These are phyloP conservation scores for Myotis lucifugus DNA, from an alignment of 2,113 vertebrate species.

Conservation along the genomic window DNA sequence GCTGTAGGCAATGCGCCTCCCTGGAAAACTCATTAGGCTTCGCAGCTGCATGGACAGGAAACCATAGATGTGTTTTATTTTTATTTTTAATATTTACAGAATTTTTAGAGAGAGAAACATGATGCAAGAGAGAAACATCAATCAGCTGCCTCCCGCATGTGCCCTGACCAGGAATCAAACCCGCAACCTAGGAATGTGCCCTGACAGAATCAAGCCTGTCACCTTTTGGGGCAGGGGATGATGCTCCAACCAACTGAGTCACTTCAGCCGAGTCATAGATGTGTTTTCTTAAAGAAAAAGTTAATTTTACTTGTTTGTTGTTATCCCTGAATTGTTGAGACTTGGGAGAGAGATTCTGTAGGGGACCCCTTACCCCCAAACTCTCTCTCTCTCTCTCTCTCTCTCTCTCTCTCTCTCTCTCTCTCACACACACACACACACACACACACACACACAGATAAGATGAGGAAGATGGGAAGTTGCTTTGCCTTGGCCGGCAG, in stretches of 20 bases:
- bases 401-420: too few species aligned
- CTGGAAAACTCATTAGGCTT: neutral
- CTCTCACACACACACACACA: neutral
- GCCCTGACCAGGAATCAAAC: too few species aligned
- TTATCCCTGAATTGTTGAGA: neutral
- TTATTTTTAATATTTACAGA: too few species aligned
- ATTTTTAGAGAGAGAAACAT: too few species aligned
- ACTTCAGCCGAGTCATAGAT: neutral
- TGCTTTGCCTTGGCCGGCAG: neutral
- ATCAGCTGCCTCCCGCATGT: too few species aligned
- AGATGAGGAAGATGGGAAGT: neutral
- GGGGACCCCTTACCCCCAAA: neutral
- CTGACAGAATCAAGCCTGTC: too few species aligned
- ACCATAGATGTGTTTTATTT: neutral
- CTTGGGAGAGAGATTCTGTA: neutral
- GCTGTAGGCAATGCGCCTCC: neutral
- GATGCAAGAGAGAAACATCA: too few species aligned
- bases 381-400: neutral
- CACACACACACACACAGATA: neutral
- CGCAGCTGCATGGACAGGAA: neutral
- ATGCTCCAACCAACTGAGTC: too few species aligned
- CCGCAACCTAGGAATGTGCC: too few species aligned
- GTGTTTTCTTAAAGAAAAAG: neutral
- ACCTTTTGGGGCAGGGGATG: too few species aligned
- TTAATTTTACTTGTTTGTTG: constrained; percentile 4